A percentile compares a stretch with the other conserved stretches of the same genome.
phyloP scores from a whole-genome alignment of 2,113 vertebrate genomes.

The Apeltes quadracus region DNA sequence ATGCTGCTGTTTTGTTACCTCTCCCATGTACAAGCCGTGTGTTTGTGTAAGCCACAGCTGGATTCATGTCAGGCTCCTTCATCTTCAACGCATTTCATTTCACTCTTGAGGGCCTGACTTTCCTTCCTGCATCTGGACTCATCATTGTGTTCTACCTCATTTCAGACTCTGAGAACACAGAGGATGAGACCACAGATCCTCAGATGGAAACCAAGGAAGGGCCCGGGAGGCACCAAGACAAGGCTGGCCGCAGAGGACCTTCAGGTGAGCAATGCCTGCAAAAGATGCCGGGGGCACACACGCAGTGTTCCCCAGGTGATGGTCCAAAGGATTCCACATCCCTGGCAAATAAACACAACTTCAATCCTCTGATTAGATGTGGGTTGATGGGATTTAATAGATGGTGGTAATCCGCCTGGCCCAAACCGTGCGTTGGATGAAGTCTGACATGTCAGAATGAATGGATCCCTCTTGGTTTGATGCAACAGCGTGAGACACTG shows the following conservation, averaged over 20 bases:
- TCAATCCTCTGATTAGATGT: conserved; percentile 34
- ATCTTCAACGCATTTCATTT: conserved; percentile 47
- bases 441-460: conserved; percentile 43
- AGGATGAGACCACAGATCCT: conserved; percentile 94
- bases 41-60: conserved; percentile 57
- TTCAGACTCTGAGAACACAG: conserved; percentile 95
- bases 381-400: conserved; percentile 37
- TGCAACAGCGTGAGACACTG: conserved; percentile 67
- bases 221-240: conserved; percentile 85
- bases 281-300: neutral
- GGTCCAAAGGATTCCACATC: conserved; percentile 9
- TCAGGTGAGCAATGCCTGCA: conserved; percentile 78
- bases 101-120: too few relatives aligned
- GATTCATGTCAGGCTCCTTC: conserved; percentile 50
- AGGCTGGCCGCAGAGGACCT: conserved; percentile 81
- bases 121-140: conserved; percentile 1
- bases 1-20: conserved; percentile 14
- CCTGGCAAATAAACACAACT: conserved; percentile 49
- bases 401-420: conserved; percentile 33
- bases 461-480: conserved; percentile 49
- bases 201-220: conserved; percentile 86
- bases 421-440: conserved; percentile 29
- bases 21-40: conserved; percentile 22
- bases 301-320: conserved; percentile 3
- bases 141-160: conserved; percentile 12